phyloP scores from a whole-genome alignment of 2,888 invertebrate species.

The Caradrina kadenii region DNA sequence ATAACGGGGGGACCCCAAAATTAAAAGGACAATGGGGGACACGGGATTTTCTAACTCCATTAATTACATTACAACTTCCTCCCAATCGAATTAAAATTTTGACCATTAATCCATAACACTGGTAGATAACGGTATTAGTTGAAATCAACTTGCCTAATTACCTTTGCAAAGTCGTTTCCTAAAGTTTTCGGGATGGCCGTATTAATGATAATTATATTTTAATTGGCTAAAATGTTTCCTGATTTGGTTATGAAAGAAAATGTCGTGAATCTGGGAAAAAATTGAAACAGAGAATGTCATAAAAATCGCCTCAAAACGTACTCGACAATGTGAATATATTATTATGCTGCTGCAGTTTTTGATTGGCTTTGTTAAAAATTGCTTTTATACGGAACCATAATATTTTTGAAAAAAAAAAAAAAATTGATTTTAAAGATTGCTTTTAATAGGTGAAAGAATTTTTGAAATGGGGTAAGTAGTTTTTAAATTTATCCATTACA shows the following conservation, averaged over 20 bases:
- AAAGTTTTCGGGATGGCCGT: slow-evolving; percentile 45
- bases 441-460: no score
- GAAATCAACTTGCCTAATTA: slow-evolving; percentile 61
- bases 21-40: slow-evolving; percentile 44
- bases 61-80: slow-evolving; percentile 57
- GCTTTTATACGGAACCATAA: no score
- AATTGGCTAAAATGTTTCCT: slow-evolving; percentile 52
- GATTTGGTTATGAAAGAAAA: slow-evolving; percentile 39
- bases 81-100: slow-evolving; percentile 57
- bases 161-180: slow-evolving; percentile 36
- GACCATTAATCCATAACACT: slow-evolving; percentile 61
- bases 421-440: no score
- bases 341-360: neutral
- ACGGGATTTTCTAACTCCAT: slow-evolving; percentile 49
- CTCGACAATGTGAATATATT: slow-evolving; percentile 1
- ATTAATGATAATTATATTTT: slow-evolving; percentile 60
- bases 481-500: slow-evolving; percentile 1
- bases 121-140: slow-evolving; percentile 57
- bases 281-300: neutral
- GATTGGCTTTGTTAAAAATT: no score
- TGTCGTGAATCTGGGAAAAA: neutral
- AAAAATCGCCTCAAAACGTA: neutral
- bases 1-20: slow-evolving; percentile 41
- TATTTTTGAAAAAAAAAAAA: no score
- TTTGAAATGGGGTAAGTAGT: neutral